Percentiles rank a stretch among this genome's conserved stretches.
These are phyloP conservation scores for Trypoxylon attenuatum DNA, from an alignment of 2,888 invertebrate species.

Conservation along the genomic window DNA sequence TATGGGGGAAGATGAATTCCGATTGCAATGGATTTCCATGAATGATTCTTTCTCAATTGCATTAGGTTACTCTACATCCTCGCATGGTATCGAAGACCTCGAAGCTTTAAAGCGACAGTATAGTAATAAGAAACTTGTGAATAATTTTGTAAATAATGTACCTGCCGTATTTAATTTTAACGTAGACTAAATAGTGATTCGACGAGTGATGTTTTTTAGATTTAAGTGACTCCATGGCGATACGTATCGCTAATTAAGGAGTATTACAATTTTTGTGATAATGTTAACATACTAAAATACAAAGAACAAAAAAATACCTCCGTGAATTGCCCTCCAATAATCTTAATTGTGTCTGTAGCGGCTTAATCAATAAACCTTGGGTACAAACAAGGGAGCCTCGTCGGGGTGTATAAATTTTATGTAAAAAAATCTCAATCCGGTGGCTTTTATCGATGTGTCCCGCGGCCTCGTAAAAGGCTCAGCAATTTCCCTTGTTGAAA, in stretches of 20 bases:
- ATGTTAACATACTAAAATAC: constrained; percentile 33
- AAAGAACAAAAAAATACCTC: constrained; percentile 5
- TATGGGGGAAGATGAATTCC: too few relatives aligned
- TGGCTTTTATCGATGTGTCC: constrained; percentile 41
- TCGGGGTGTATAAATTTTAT: constrained; percentile 26
- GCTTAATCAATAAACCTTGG: constrained; percentile 23
- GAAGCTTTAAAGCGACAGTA: constrained; percentile 53
- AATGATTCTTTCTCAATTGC: not conserved
- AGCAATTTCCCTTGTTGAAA: constrained; percentile 58
- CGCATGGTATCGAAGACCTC: constrained; percentile 51
- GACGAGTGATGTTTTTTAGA: constrained; percentile 26
- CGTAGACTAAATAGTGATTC: constrained; percentile 20
- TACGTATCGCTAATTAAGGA: constrained; percentile 56
- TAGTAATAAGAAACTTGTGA: constrained; percentile 47
- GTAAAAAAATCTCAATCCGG: constrained; percentile 17
- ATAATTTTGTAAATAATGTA: constrained; percentile 59
- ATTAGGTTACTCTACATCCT: constrained; percentile 41
- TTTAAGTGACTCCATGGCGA: constrained; percentile 30
- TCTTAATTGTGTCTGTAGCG: constrained; percentile 8
- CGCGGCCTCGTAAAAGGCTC: constrained; percentile 52
- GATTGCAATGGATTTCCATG: too few relatives aligned
- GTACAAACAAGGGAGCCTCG: constrained; percentile 15
- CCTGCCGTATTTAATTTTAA: constrained; percentile 40
- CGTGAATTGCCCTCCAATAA: constrained; percentile 10
- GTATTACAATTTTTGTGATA: constrained; percentile 69